A percentile compares a stretch with the other conserved stretches of the same genome.
Evolutionary conservation across 1,140 invertebrate genomes (phyloP).

Genomic region (Himalopsyche phryganea): DNA sequence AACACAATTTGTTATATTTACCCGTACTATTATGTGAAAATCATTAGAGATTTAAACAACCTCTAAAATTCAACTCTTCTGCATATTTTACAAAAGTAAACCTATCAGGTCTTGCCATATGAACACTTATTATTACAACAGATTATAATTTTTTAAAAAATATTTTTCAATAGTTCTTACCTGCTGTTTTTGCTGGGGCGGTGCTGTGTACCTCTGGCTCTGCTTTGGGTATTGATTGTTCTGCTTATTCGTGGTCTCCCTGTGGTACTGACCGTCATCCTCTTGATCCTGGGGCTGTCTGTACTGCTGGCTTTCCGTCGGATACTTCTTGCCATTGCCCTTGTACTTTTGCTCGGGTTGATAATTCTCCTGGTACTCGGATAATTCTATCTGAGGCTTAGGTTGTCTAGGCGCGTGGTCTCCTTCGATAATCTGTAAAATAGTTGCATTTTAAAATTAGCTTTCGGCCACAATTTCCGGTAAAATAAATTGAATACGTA

Average conservation of each 20-base stretch:
- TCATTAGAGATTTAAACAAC: too few species aligned
- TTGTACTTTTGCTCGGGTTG: background rate
- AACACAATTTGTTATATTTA: too few species aligned
- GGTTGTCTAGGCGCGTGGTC: constrained; percentile 45
- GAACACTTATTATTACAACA: too few species aligned
- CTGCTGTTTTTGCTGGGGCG: constrained; percentile 3
- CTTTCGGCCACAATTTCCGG: background rate
- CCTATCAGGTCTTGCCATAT: too few species aligned
- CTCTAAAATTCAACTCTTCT: too few species aligned
- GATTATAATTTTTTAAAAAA: too few species aligned
- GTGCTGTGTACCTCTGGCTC: constrained; percentile 7
- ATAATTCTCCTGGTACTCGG: constrained; percentile 17
- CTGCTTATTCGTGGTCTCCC: background rate
- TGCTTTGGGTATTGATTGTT: constrained; percentile 1
- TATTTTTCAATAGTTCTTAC: too few species aligned
- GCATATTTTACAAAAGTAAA: too few species aligned
- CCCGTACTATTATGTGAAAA: too few species aligned
- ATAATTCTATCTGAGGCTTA: constrained; percentile 23
- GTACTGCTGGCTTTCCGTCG: background rate
- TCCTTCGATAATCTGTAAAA: constrained; percentile 44
- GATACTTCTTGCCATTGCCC: background rate
- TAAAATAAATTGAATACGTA: too few species aligned
- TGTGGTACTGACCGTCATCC: constrained; percentile 5
- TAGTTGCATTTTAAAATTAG: background rate
- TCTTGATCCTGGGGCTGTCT: background rate